A percentile compares a stretch with the other conserved stretches of the same genome.
phyloP scores from a whole-genome alignment of 2,113 vertebrate genomes.

The Catharus bicknelli region DNA sequence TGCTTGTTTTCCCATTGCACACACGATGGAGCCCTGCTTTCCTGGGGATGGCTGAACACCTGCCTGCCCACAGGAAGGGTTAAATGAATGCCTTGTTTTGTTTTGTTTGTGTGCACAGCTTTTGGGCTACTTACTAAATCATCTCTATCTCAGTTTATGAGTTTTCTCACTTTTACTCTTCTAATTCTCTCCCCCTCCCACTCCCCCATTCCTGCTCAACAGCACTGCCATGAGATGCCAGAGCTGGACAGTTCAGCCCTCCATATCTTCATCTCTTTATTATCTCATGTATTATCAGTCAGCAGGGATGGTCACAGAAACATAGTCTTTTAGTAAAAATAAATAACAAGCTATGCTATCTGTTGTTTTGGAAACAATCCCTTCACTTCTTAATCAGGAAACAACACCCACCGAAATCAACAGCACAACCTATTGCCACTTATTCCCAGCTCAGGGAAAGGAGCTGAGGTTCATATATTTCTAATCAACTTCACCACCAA shows the following conservation, averaged over 20 bases:
- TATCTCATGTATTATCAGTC: background rate
- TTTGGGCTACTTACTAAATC: background rate
- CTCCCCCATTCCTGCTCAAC: background rate
- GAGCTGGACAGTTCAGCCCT: background rate
- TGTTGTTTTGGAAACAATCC: background rate
- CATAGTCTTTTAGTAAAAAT: background rate
- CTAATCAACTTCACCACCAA: background rate
- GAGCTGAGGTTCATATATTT: background rate
- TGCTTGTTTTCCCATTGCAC: too few species aligned
- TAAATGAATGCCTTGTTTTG: background rate
- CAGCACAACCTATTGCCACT: background rate
- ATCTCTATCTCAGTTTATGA: background rate
- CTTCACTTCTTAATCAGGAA: background rate
- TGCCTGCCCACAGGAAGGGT: accelerated
- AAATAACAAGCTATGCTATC: background rate
- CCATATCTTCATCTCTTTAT: background rate
- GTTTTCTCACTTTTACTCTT: background rate
- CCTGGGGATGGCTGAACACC: too few species aligned
- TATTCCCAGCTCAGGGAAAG: conserved; percentile 7
- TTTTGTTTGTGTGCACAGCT: background rate
- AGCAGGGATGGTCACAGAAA: background rate
- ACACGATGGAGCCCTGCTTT: accelerated
- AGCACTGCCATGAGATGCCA: background rate
- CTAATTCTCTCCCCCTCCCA: background rate
- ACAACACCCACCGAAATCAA: background rate